Evolutionary conservation across 2,888 invertebrate species (phyloP), one percentile per base, ranked within the genome.

Genomic region (Hirudinaria manillensis): DNA sequence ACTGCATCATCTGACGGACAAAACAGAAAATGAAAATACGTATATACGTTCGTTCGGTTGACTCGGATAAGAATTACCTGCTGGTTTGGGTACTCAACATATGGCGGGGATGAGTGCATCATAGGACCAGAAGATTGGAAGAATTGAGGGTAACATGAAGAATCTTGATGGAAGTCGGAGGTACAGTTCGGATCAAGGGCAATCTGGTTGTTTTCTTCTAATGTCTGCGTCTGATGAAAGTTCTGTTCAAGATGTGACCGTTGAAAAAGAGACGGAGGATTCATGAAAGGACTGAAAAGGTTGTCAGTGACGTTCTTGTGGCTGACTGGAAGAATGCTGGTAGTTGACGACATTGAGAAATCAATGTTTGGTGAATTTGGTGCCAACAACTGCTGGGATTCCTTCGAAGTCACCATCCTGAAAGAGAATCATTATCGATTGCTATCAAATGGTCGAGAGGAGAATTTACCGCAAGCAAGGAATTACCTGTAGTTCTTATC

Each of bases 1-100:
- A 38, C 51, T 75, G 71, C 55, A 71, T 75, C 71, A 75, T 29
- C 72, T 71, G 32, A 24, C 19, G 21, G 3, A 72, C 1, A 6
- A 70, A 38, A 0, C 1, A 70, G 6, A 70, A 36, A 21, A n/a
- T 16, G n/a, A n/a, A 53, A 24, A 55, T 34, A n/a, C 27, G 0
- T 21, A 53, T 13, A 29, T 55, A 55, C n/a, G 24, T n/a, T 61
- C 61, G 10, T 7, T 61, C 10, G 7, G 29, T 27, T 29, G 27
- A 56, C n/a, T 27, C 3, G 27, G 1, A 61, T 7, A 19, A 61
- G 61, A 61, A 61, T 13, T 29, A 16, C 61, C 61, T 61, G 61
- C 19, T 61, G 61, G 45, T 45, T 45, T 7, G 61, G 61, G 13
- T 61, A 61, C 24, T 61, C 61, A 6, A 61, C 61, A 61, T 27